Evolutionary conservation across 2,888 invertebrate species (phyloP).

Genomic region (Napeogenes inachia): DNA sequence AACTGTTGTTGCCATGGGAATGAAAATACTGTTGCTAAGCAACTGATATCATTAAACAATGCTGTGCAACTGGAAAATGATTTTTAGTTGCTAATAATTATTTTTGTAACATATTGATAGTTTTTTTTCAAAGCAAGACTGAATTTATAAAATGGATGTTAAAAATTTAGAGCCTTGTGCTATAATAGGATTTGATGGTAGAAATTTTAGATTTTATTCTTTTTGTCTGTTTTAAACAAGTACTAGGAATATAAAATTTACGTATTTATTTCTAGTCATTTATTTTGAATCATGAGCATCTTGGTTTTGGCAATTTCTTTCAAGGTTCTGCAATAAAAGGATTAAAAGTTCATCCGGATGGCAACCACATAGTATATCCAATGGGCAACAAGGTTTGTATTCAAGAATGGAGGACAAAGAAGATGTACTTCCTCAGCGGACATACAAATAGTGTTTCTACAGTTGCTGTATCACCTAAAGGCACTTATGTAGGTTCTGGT

Average conservation of each 20-base stretch:
- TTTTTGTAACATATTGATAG: conserved; percentile 17
- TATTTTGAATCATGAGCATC: too few relatives aligned
- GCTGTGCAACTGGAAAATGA: background rate
- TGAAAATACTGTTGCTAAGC: background rate
- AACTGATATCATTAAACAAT: background rate
- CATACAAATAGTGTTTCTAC: conserved; percentile 89
- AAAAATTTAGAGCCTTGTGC: conserved; percentile 81
- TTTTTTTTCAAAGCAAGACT: conserved; percentile 8
- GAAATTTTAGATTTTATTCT: conserved; percentile 20
- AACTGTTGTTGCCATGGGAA: too few relatives aligned
- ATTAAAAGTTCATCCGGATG: conserved; percentile 84
- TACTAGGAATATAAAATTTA: too few relatives aligned
- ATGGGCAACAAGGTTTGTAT: conserved; percentile 88
- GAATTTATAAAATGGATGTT: conserved; percentile 58
- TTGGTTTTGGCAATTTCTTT: background rate
- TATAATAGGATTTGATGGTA: conserved; percentile 90
- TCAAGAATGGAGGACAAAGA: conserved; percentile 81
- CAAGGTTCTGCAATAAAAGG: conserved; percentile 72
- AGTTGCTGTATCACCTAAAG: conserved; percentile 83
- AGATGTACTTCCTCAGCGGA: conserved; percentile 86
- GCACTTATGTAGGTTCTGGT: conserved; percentile 91
- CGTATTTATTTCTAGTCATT: too few relatives aligned
- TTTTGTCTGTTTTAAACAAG: background rate
- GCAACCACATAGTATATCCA: conserved; percentile 84
- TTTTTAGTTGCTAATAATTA: conserved; percentile 5